Percentiles rank a stretch among this genome's conserved stretches.
Evolutionary conservation across 2,888 invertebrate species (phyloP).

Genomic region (Pterobdella sp.): DNA sequence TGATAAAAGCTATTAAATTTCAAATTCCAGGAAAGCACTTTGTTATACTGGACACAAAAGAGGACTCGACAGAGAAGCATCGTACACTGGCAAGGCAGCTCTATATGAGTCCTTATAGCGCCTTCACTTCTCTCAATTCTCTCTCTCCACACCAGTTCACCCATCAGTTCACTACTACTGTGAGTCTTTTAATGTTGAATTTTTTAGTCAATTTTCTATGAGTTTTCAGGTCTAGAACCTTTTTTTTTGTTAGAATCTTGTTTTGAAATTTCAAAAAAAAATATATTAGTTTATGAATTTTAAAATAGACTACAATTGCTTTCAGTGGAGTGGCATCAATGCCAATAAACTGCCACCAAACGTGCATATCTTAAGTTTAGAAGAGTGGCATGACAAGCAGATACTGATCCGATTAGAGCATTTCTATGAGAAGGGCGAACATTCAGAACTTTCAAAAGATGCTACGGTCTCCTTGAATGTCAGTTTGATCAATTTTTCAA

Average conservation of each 20-base stretch:
- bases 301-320: background rate
- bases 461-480: slow-evolving; percentile 47
- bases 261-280: no score
- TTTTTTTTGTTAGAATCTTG: no score
- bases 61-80: slow-evolving; percentile 41
- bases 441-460: slow-evolving; percentile 43
- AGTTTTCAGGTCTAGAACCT: no score
- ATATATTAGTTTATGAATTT: no score
- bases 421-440: slow-evolving; percentile 47
- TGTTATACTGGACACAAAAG: slow-evolving; percentile 43
- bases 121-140: slow-evolving; percentile 37
- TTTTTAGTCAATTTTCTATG: no score
- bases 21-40: slow-evolving; percentile 44
- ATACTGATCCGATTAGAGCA: slow-evolving; percentile 52
- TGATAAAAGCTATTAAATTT: no score
- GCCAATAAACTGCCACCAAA: slow-evolving; percentile 36
- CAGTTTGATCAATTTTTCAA: background rate
- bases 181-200: no score
- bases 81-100: slow-evolving; percentile 42
- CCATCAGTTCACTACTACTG: background rate
- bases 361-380: slow-evolving; percentile 51
- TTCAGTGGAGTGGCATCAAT: slow-evolving; percentile 45
- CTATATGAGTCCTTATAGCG: slow-evolving; percentile 44
- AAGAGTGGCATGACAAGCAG: slow-evolving; percentile 44
- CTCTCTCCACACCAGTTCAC: background rate